These are phyloP conservation scores for Cephus nigrinus DNA, from an alignment of 2,888 invertebrate species.

Conservation along the genomic window DNA sequence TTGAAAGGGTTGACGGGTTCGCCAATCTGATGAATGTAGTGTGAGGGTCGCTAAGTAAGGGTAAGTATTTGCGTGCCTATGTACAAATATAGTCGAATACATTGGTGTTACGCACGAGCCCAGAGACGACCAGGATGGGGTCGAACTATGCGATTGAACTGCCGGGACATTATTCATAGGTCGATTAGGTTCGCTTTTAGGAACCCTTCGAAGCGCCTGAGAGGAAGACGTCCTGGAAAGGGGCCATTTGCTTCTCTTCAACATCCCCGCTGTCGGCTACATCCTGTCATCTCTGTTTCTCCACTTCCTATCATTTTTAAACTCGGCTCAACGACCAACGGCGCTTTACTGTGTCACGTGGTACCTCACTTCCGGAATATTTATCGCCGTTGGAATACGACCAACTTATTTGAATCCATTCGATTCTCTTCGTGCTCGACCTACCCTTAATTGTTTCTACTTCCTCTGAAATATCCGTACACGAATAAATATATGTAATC, in stretches of 20 bases:
- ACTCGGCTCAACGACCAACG: background rate
- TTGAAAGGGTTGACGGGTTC: conserved; percentile 14
- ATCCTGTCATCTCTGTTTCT: background rate
- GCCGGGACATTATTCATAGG: conserved; percentile 36
- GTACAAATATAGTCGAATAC: background rate
- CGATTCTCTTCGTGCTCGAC: background rate
- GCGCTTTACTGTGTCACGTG: background rate
- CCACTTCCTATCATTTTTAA: background rate
- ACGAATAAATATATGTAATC: background rate
- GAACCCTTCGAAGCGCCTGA: background rate
- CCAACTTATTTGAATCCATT: background rate
- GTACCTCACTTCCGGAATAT: background rate
- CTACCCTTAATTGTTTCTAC: background rate
- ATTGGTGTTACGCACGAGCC: background rate
- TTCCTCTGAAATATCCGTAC: background rate
- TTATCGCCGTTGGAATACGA: background rate
- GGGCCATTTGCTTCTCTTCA: background rate
- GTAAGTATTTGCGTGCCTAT: background rate
- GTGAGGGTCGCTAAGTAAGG: background rate
- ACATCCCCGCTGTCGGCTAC: background rate
- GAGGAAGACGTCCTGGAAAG: background rate
- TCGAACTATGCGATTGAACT: background rate
- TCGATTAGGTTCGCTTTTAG: conserved; percentile 27
- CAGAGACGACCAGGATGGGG: background rate
- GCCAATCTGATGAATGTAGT: background rate